phyloP scores from a whole-genome alignment of 2,113 vertebrate species.

The Tetrax tetrax region DNA sequence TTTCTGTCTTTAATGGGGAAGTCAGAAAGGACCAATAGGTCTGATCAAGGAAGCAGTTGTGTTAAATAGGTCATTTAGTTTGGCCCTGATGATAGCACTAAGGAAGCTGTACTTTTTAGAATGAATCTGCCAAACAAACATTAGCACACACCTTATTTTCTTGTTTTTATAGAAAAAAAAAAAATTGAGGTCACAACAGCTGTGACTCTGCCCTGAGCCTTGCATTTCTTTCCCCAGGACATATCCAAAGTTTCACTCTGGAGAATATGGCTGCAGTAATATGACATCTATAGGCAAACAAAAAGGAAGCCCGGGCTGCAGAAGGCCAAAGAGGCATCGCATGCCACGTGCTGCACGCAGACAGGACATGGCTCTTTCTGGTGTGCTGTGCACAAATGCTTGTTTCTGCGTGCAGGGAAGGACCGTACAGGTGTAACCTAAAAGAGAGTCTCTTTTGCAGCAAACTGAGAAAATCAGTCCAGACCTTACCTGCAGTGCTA shows the following conservation, averaged over 20 bases:
- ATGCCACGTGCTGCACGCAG: background rate
- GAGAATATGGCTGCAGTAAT: background rate
- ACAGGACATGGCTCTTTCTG: background rate
- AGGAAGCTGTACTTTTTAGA: background rate
- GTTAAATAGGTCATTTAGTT: background rate
- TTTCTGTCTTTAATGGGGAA: background rate
- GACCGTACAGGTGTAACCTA: background rate
- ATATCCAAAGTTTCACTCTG: background rate
- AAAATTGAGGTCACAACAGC: background rate
- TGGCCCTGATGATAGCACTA: background rate
- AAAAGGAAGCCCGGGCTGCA: background rate
- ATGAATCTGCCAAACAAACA: background rate
- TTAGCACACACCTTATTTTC: background rate
- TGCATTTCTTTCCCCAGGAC: background rate
- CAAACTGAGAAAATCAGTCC: background rate
- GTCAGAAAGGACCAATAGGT: background rate
- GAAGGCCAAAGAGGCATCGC: background rate
- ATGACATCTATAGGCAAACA: background rate
- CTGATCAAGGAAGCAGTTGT: background rate
- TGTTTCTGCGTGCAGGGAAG: background rate
- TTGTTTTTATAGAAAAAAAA: background rate
- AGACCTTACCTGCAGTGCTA: background rate
- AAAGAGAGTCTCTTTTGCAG: background rate
- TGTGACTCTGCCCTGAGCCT: background rate
- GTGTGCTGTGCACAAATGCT: rapidly evolving